Conservation (phyloP, 2,888 invertebrate genomes). For the Pyrocoelia pectoralis region DNA sequence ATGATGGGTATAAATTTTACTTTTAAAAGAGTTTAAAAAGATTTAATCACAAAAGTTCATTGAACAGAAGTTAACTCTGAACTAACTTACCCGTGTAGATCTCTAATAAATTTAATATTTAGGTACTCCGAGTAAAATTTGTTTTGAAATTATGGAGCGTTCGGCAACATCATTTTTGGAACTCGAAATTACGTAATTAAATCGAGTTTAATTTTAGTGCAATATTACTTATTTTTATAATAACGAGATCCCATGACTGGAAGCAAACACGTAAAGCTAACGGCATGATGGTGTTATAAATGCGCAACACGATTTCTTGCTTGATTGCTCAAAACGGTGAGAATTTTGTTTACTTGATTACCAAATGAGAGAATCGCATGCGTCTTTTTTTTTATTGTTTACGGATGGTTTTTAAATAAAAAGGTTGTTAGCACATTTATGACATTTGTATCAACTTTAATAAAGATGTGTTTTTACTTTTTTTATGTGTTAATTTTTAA, state of each 20-base stretch:
- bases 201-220: not conserved
- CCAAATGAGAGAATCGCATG: conserved; percentile 24
- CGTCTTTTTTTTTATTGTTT: not conserved
- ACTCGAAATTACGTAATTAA: too few relatives aligned
- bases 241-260: conserved; percentile 19
- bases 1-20: conserved; percentile 15
- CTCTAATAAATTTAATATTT: not conserved
- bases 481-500: too few relatives aligned
- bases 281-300: conserved; percentile 11
- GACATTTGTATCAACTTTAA: not conserved
- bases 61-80: conserved; percentile 28
- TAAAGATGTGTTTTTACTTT: too few relatives aligned
- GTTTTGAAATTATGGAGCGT: too few relatives aligned
- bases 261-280: conserved; percentile 23
- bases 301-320: conserved; percentile 25
- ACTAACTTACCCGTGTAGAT: conserved; percentile 5
- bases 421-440: not conserved
- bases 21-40: conserved; percentile 5
- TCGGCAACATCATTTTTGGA: too few relatives aligned
- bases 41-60: conserved; percentile 18
- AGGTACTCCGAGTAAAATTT: too few relatives aligned
- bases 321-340: conserved; percentile 24
- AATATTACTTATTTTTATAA: conserved; percentile 10
- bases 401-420: not conserved
- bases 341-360: conserved; percentile 20